These are phyloP conservation scores for Parauchenoglanis ngamensis DNA, from an alignment of 2,797 vertebrate species.

Conservation along the genomic window DNA sequence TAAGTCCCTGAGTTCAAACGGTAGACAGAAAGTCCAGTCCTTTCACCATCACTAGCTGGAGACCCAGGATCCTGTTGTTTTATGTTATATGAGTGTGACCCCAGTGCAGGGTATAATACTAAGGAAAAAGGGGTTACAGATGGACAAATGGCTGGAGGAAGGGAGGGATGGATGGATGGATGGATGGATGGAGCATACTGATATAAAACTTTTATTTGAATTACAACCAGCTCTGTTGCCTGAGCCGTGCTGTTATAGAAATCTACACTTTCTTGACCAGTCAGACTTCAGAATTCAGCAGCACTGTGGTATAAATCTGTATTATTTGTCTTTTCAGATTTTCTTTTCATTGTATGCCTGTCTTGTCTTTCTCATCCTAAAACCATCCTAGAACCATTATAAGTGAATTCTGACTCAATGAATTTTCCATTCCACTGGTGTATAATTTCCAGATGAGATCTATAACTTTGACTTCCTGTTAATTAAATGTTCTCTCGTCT, in stretches of 20 bases:
- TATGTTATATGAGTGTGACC: too few species aligned
- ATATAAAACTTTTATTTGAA: background rate
- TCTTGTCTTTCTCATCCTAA: background rate
- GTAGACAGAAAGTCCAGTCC: too few species aligned
- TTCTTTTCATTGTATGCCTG: background rate
- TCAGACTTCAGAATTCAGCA: background rate
- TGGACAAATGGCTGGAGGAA: too few species aligned
- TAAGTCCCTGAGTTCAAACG: too few species aligned
- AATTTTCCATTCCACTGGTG: background rate
- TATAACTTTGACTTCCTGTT: background rate
- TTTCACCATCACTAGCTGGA: too few species aligned
- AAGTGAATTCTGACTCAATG: background rate
- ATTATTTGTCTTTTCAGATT: background rate
- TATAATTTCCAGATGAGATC: slow-evolving; percentile 6
- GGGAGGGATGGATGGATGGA: background rate
- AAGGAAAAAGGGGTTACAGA: too few species aligned
- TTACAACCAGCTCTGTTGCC: background rate
- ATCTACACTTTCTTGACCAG: background rate
- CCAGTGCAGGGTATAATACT: too few species aligned
- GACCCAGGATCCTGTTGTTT: too few species aligned
- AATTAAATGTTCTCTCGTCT: background rate
- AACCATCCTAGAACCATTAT: too few species aligned
- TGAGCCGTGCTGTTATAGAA: background rate
- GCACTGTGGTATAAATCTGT: background rate
- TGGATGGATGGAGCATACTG: background rate